Percentiles rank a stretch among this genome's conserved stretches.
These are phyloP conservation scores for Melanargia galathea DNA, from an alignment of 2,888 invertebrate genomes.

Conservation along the genomic window DNA sequence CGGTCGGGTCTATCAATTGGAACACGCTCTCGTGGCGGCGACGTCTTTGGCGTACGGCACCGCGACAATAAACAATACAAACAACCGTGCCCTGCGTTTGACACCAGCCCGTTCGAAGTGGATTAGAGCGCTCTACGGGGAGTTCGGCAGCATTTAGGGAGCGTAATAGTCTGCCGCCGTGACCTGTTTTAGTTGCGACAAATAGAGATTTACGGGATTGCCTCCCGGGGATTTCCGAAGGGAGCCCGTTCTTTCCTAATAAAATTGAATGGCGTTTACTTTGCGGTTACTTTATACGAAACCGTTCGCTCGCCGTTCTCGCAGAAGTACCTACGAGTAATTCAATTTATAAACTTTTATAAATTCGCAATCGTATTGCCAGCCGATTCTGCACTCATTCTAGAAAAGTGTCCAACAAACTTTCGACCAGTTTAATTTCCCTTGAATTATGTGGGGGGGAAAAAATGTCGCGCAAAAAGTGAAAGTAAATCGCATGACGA, in stretches of 20 bases:
- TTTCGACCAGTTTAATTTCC: slow-evolving; percentile 71
- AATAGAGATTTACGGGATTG: slow-evolving; percentile 81
- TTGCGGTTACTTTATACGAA: slow-evolving; percentile 61
- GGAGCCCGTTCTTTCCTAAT: slow-evolving; percentile 66
- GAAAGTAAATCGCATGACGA: slow-evolving; percentile 48
- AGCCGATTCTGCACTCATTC: slow-evolving; percentile 59
- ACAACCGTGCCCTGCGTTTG: slow-evolving; percentile 80
- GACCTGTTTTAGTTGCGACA: slow-evolving; percentile 82
- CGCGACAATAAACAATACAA: slow-evolving; percentile 82
- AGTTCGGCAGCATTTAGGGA: slow-evolving; percentile 81
- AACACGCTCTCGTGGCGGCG: slow-evolving; percentile 62
- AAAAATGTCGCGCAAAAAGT: slow-evolving; percentile 55
- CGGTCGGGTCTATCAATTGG: slow-evolving; percentile 63
- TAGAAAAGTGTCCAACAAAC: slow-evolving; percentile 61
- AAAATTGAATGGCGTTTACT: slow-evolving; percentile 76
- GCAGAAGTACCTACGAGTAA: slow-evolving; percentile 32
- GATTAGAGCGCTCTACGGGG: slow-evolving; percentile 79
- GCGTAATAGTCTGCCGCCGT: slow-evolving; percentile 80
- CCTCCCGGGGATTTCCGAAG: slow-evolving; percentile 67
- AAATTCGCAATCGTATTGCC: slow-evolving; percentile 51
- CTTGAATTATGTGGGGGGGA: slow-evolving; percentile 64
- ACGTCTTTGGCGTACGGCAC: slow-evolving; percentile 74
- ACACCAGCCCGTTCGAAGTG: slow-evolving; percentile 80
- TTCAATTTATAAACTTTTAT: slow-evolving; percentile 39
- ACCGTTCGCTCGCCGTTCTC: slow-evolving; percentile 48